These are phyloP conservation scores for Oikopleura dioica DNA, from an alignment of 23 tunicate genomes.

Conservation along the genomic window DNA sequence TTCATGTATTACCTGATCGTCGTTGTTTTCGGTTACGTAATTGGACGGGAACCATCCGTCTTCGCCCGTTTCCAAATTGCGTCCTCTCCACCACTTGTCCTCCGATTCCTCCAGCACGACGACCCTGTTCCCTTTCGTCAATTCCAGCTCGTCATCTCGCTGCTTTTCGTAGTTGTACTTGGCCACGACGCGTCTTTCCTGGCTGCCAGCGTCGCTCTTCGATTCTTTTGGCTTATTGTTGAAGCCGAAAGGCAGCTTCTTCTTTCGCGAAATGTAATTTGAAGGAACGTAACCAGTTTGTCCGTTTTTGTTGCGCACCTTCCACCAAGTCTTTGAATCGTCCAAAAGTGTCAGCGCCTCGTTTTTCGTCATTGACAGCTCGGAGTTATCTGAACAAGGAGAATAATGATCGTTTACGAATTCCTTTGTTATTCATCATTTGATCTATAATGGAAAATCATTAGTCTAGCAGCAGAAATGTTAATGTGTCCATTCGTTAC, in stretches of 20 bases:
- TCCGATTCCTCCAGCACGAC: slow-evolving; percentile 4
- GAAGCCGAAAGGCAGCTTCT: background rate
- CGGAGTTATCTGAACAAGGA: too few relatives aligned
- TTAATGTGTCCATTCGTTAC: too few relatives aligned
- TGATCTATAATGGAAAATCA: too few relatives aligned
- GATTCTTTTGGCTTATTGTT: background rate
- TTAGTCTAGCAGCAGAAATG: too few relatives aligned
- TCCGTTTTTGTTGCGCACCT: background rate
- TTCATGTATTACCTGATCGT: too few relatives aligned
- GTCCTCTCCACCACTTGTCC: slow-evolving; percentile 11
- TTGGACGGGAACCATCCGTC: slow-evolving; percentile 12
- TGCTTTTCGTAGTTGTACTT: background rate
- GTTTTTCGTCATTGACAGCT: background rate
- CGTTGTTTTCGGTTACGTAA: too few relatives aligned
- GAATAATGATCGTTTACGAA: too few relatives aligned
- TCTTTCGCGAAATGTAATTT: background rate
- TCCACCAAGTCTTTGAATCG: slow-evolving; percentile 10
- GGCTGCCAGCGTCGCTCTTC: background rate
- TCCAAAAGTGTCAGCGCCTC: background rate
- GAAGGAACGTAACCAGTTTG: slow-evolving; percentile 3
- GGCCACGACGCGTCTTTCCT: background rate
- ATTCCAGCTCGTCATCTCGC: slow-evolving; percentile 9
- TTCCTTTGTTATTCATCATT: too few relatives aligned
- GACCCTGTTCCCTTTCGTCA: background rate
- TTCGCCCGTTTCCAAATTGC: background rate